Evolutionary conservation across 1,140 invertebrate genomes (phyloP).

Genomic region (Drosophila albomicans): DNA sequence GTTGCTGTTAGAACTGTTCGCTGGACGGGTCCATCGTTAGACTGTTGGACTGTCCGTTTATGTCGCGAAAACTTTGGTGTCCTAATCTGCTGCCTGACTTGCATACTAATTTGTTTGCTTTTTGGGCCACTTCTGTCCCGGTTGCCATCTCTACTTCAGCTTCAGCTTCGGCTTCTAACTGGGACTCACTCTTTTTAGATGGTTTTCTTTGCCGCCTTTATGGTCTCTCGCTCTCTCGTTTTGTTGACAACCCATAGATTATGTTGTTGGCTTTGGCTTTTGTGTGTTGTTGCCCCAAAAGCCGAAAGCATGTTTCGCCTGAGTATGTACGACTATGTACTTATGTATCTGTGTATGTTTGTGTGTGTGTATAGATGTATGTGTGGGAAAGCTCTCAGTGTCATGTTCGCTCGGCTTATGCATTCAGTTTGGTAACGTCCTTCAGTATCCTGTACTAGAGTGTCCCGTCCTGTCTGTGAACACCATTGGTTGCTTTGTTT

Average conservation of each 20-base stretch:
- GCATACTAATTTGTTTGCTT: constrained; percentile 83
- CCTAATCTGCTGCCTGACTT: constrained; percentile 82
- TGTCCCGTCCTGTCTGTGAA: constrained; percentile 17
- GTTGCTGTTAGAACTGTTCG: constrained; percentile 38
- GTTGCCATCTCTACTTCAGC: neutral
- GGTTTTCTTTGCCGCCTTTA: constrained; percentile 61
- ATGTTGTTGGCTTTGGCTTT: constrained; percentile 81
- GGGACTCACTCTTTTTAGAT: constrained; percentile 42
- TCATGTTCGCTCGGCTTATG: constrained; percentile 67
- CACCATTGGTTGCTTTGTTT: constrained; percentile 57
- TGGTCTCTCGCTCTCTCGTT: constrained; percentile 58
- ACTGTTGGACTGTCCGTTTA: constrained; percentile 67
- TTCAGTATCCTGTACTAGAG: constrained; percentile 27
- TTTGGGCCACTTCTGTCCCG: constrained; percentile 13
- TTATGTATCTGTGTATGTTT: neutral
- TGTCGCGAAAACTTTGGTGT: constrained; percentile 83
- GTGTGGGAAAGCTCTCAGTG: constrained; percentile 33
- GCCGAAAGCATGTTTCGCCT: constrained; percentile 56
- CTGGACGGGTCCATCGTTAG: constrained; percentile 23
- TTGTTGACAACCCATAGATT: constrained; percentile 82
- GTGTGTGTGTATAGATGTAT: neutral
- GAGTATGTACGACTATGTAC: constrained; percentile 18
- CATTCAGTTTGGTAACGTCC: constrained; percentile 50
- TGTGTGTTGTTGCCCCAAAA: constrained; percentile 46
- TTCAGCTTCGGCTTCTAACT: constrained; percentile 16